Percentiles rank a stretch among this genome's conserved stretches.
Evolutionary conservation across 1,140 invertebrate genomes (phyloP).

Genomic region (Drosophila orosa): DNA sequence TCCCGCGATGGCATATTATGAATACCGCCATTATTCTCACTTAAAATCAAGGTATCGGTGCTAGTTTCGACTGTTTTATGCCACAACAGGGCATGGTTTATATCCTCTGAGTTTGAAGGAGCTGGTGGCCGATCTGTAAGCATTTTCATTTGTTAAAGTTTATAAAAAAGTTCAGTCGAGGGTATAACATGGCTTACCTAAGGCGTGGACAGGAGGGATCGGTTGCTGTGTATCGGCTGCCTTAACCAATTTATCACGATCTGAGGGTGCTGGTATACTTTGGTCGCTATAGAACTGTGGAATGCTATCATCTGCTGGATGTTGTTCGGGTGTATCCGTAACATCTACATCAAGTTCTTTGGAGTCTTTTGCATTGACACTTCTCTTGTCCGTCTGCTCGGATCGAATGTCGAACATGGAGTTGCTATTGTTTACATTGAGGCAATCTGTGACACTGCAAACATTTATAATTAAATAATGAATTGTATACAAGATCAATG

Average conservation of each 20-base stretch:
- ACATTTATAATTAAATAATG: neutral
- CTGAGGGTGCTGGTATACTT: conserved; percentile 40
- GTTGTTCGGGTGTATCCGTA: conserved; percentile 19
- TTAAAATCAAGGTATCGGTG: conserved; percentile 84
- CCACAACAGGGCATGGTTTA: conserved; percentile 58
- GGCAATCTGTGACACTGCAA: conserved; percentile 57
- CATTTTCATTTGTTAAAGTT: neutral
- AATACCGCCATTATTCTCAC: conserved; percentile 11
- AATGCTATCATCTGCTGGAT: conserved; percentile 15
- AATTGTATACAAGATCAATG: neutral
- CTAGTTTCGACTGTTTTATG: conserved; percentile 84
- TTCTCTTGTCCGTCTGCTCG: conserved; percentile 36
- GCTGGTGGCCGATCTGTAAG: conserved; percentile 42
- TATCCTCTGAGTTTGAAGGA: conserved; percentile 37
- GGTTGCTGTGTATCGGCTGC: conserved; percentile 22
- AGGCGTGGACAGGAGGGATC: conserved; percentile 2
- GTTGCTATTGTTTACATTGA: conserved; percentile 64
- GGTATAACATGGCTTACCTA: conserved; percentile 26
- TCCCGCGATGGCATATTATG: neutral
- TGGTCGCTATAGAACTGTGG: conserved; percentile 57
- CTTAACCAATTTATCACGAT: conserved; percentile 49
- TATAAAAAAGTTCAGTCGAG: no score
- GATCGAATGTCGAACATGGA: conserved; percentile 72
- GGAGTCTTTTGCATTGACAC: conserved; percentile 32
- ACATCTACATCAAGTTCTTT: conserved; percentile 28